These are phyloP conservation scores for Protonemura montana DNA, from an alignment of 2,888 invertebrate species.

Conservation along the genomic window DNA sequence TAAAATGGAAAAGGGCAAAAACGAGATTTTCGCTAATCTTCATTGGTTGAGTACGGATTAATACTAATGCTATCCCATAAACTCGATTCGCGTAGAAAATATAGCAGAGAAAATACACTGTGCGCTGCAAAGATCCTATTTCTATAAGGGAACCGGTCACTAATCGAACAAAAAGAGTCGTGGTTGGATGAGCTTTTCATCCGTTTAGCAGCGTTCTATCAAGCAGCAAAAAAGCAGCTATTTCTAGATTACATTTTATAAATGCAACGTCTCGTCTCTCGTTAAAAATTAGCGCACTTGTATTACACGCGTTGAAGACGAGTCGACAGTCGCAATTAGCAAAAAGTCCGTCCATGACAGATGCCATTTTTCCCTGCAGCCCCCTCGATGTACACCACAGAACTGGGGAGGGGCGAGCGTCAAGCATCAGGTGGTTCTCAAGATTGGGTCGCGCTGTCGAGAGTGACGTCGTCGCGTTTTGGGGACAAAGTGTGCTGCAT, in stretches of 20 bases:
- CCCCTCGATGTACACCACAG: not conserved
- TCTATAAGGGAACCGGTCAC: too few species aligned
- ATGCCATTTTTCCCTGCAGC: not conserved
- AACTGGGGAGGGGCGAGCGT: not conserved
- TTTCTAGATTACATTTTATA: not conserved
- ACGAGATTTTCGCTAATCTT: too few species aligned
- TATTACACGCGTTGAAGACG: not conserved
- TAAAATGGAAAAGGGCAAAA: too few species aligned
- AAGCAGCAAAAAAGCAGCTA: too few species aligned
- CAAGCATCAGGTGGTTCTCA: conserved; percentile 3
- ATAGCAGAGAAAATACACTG: too few species aligned
- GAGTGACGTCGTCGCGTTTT: not conserved
- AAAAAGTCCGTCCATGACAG: not conserved
- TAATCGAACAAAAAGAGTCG: too few species aligned
- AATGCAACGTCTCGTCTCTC: not conserved
- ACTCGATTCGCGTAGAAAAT: too few species aligned
- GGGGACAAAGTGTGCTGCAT: not conserved
- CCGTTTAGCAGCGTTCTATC: too few species aligned
- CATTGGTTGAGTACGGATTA: too few species aligned
- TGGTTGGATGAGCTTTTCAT: too few species aligned
- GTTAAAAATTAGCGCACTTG: not conserved
- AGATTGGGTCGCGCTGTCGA: not conserved
- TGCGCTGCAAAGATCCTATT: too few species aligned
- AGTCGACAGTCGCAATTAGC: not conserved
- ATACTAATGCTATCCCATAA: too few species aligned